Evolutionary conservation across 2,797 vertebrate genomes (phyloP).

Genomic region (Rallus crepitans): DNA sequence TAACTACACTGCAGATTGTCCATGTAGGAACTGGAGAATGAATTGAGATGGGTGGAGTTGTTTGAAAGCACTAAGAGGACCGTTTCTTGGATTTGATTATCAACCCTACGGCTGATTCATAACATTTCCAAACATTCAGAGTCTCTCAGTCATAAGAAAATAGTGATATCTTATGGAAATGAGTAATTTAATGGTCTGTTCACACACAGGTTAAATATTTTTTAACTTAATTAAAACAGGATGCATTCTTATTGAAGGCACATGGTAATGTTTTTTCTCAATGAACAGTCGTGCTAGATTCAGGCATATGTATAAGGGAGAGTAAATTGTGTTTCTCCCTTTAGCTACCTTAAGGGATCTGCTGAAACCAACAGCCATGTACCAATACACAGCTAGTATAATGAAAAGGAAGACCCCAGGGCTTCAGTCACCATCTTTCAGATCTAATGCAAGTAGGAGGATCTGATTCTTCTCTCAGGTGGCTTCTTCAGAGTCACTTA

Average conservation of each 20-base stretch:
- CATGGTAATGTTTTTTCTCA: not conserved
- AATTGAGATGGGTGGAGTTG: constrained; percentile 14
- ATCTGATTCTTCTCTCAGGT: not conserved
- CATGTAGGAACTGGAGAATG: not conserved
- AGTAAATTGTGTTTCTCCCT: not conserved
- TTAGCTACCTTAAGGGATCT: not conserved
- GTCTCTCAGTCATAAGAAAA: not conserved
- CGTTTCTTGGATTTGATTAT: constrained; percentile 24
- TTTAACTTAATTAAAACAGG: not conserved
- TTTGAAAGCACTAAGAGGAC: constrained; percentile 11
- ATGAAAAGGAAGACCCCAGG: not conserved
- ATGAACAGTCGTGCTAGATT: not conserved
- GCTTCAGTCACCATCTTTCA: not conserved
- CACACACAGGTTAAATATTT: not conserved
- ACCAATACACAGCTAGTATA: not conserved
- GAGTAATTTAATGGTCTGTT: not conserved
- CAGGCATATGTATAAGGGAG: not conserved
- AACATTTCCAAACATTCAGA: not conserved
- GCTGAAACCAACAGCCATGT: not conserved
- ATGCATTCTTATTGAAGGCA: not conserved
- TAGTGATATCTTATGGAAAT: not conserved
- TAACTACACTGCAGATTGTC: not conserved
- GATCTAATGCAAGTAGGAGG: not conserved
- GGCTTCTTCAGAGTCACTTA: not conserved
- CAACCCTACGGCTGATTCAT: not conserved